phyloP scores from a whole-genome alignment of 2,888 invertebrate species.

The Helobdella robusta region DNA sequence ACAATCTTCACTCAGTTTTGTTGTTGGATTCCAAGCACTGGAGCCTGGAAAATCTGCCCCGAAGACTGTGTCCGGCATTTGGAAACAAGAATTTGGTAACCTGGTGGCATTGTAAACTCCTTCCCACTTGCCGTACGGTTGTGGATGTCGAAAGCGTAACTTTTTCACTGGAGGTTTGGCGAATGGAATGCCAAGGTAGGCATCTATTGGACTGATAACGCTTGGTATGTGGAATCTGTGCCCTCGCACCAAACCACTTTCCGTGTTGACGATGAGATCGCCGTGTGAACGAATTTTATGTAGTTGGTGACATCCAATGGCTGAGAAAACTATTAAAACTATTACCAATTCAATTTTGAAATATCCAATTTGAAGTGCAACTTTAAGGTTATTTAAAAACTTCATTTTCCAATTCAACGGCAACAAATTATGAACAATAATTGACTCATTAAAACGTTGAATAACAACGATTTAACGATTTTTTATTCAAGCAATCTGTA shows the following conservation, averaged over 20 bases:
- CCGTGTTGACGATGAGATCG: conserved; percentile 33
- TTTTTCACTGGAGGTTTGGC: conserved; percentile 58
- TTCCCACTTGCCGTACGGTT: conserved; percentile 42
- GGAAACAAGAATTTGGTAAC: conserved; percentile 36
- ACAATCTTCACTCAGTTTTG: conserved; percentile 67
- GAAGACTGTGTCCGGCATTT: conserved; percentile 32
- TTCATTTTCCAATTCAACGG: no score
- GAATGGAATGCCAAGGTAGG: conserved; percentile 48
- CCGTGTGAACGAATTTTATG: no score
- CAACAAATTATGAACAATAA: no score
- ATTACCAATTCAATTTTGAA: no score
- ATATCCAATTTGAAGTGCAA: no score
- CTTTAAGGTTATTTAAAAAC: no score
- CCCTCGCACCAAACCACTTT: conserved; percentile 32
- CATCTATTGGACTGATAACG: conserved; percentile 35
- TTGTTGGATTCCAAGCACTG: conserved; percentile 33
- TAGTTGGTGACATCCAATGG: no score
- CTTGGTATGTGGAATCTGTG: conserved; percentile 30
- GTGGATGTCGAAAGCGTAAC: conserved; percentile 43
- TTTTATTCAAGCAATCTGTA: no score
- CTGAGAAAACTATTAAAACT: no score
- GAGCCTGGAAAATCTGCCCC: conserved; percentile 31
- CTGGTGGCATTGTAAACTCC: conserved; percentile 63
- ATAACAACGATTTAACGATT: no score
- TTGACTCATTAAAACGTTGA: no score